Evolutionary conservation across 1,140 invertebrate genomes (phyloP).

Genomic region (Drosophila saltans): DNA sequence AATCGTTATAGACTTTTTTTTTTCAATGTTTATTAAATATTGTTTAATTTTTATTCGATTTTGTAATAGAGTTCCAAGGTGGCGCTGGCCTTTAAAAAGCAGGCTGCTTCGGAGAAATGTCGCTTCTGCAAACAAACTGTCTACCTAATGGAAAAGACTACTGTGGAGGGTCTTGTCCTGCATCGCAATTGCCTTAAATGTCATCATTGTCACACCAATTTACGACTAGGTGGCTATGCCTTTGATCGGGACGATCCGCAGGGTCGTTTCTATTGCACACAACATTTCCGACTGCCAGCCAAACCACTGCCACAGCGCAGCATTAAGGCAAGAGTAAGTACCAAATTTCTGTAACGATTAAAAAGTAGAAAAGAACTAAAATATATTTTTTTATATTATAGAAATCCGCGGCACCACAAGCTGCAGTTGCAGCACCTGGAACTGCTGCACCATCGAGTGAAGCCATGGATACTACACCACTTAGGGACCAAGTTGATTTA

Average conservation of each 20-base stretch:
- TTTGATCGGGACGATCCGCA: slow-evolving; percentile 90
- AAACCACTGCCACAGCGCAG: slow-evolving; percentile 75
- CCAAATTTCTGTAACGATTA: background rate
- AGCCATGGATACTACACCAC: slow-evolving; percentile 55
- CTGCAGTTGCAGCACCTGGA: slow-evolving; percentile 25
- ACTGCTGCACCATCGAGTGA: slow-evolving; percentile 15
- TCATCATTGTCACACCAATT: slow-evolving; percentile 83
- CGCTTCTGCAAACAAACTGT: slow-evolving; percentile 94
- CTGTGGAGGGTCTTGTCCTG: slow-evolving; percentile 93
- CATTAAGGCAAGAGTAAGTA: slow-evolving; percentile 61
- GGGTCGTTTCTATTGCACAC: slow-evolving; percentile 91
- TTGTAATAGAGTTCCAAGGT: slow-evolving; percentile 85
- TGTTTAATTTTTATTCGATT: background rate
- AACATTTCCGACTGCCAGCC: slow-evolving; percentile 89
- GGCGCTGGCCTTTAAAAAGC: slow-evolving; percentile 85
- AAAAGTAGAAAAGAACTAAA: background rate
- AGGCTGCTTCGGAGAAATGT: slow-evolving; percentile 90
- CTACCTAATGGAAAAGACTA: slow-evolving; percentile 94
- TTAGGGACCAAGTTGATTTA: slow-evolving; percentile 84
- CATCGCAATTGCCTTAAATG: slow-evolving; percentile 93
- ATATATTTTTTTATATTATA: background rate
- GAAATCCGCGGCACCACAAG: slow-evolving; percentile 53
- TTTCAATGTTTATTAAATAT: too few relatives aligned
- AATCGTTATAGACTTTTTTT: too few relatives aligned
- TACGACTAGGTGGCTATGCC: slow-evolving; percentile 86